Evolutionary conservation across 2,113 vertebrate species (phyloP).

Genomic region (Anolis carolinensis): DNA sequence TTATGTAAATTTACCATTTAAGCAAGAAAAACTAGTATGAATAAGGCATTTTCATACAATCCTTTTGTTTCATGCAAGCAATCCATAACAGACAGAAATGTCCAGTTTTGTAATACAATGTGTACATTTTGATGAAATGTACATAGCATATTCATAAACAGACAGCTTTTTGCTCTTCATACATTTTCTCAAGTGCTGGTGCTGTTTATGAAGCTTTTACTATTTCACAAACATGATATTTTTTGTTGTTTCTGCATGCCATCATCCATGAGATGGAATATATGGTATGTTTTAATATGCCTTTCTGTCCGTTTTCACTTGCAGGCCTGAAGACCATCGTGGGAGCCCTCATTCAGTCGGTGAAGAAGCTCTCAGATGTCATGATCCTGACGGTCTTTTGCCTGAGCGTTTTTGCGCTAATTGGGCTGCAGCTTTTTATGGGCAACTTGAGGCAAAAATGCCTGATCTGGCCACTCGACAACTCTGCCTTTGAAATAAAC

Average conservation of each 20-base stretch:
- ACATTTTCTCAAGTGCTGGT: constrained; percentile 66
- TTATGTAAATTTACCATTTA: constrained; percentile 34
- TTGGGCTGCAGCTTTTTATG: constrained; percentile 98
- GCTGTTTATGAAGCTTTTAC: constrained; percentile 64
- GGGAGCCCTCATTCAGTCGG: constrained; percentile 94
- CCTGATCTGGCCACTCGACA: constrained; percentile 72
- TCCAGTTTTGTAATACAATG: constrained; percentile 47
- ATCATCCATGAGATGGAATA: constrained; percentile 27
- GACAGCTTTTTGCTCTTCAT: constrained; percentile 53
- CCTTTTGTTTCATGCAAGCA: constrained; percentile 1
- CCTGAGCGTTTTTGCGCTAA: constrained; percentile 95
- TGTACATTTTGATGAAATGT: constrained; percentile 41
- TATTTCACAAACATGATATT: constrained; percentile 54
- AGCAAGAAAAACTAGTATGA: constrained; percentile 44
- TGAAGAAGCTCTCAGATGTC: constrained; percentile 95
- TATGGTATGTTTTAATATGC: constrained; percentile 30
- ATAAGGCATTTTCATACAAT: constrained; percentile 23
- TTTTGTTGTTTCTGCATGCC: constrained; percentile 63
- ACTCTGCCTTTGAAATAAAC: constrained; percentile 75
- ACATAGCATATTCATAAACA: constrained; percentile 44
- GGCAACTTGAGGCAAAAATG: constrained; percentile 97
- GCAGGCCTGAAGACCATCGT: constrained; percentile 97
- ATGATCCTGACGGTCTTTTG: constrained; percentile 99
- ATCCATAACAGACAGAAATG: constrained; percentile 49
- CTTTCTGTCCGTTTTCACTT: constrained; percentile 46